These are phyloP conservation scores for Acanthochromis polyacanthus DNA, from an alignment of 2,113 vertebrate genomes.

Conservation along the genomic window DNA sequence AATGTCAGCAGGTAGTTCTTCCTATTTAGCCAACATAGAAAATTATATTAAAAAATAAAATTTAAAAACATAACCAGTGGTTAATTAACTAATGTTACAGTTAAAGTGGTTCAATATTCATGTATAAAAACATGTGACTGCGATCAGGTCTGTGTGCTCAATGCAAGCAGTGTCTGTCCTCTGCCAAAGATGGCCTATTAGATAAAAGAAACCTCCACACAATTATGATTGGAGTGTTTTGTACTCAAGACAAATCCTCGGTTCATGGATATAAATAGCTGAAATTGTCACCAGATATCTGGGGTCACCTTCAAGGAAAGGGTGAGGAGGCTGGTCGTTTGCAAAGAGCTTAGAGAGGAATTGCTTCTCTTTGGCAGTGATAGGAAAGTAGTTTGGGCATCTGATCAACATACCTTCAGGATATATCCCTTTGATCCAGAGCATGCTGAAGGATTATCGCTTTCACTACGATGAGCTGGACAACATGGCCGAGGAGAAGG, in stretches of 20 bases:
- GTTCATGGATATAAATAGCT: background rate
- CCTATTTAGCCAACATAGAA: background rate
- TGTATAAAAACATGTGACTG: background rate
- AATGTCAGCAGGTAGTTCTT: background rate
- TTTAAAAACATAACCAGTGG: background rate
- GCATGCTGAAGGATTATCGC: background rate
- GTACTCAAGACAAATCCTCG: background rate
- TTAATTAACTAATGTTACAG: background rate
- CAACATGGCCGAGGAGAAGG: background rate
- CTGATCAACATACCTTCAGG: background rate
- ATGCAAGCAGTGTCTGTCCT: background rate
- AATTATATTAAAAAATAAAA: constrained; percentile 4
- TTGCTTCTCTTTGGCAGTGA: background rate
- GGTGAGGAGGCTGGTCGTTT: background rate
- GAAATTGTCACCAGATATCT: background rate
- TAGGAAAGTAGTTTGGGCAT: constrained; percentile 6
- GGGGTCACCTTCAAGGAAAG: background rate
- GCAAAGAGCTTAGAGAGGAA: constrained; percentile 10
- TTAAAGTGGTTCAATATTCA: background rate
- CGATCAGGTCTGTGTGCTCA: background rate
- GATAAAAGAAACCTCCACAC: background rate
- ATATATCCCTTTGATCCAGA: background rate
- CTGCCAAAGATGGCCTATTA: background rate
- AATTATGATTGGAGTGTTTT: constrained; percentile 8
- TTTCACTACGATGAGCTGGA: background rate